A percentile compares a stretch with the other conserved stretches of the same genome.
These are phyloP conservation scores for Hexactinellida sp. DNA, from an alignment of 37 sponge, comb jelly and placozoan species.

Conservation along the genomic window DNA sequence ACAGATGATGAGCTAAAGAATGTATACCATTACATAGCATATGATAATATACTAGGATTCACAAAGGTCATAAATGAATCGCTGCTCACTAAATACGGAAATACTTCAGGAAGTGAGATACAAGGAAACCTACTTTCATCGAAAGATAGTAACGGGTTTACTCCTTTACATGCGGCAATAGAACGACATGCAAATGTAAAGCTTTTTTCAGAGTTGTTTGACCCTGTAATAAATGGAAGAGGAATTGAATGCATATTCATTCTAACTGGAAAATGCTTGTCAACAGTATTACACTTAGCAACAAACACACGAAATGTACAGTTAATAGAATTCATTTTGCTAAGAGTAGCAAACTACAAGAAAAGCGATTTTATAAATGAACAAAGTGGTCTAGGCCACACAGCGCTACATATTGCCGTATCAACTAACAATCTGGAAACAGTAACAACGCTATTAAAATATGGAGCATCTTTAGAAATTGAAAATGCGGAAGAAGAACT, in stretches of 20 bases:
- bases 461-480: neutral
- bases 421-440: neutral
- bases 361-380: neutral
- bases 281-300: neutral
- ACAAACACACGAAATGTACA: neutral
- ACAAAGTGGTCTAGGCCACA: neutral
- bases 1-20: neutral
- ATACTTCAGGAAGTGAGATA: neutral
- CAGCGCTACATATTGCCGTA: neutral
- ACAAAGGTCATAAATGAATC: neutral
- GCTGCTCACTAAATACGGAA: neutral
- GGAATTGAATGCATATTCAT: neutral
- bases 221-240: neutral
- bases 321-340: neutral
- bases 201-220: neutral
- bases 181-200: neutral
- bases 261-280: neutral
- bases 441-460: neutral
- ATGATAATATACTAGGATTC: neutral
- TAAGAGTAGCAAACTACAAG: neutral
- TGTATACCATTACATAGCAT: constrained; percentile 1
- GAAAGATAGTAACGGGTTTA: neutral
- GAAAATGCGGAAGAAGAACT: neutral
- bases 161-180: neutral
- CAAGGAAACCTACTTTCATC: neutral